These are phyloP conservation scores for Epizoanthus rinbou DNA, from an alignment of 92 coral and sea anemone genomes.

Conservation along the genomic window DNA sequence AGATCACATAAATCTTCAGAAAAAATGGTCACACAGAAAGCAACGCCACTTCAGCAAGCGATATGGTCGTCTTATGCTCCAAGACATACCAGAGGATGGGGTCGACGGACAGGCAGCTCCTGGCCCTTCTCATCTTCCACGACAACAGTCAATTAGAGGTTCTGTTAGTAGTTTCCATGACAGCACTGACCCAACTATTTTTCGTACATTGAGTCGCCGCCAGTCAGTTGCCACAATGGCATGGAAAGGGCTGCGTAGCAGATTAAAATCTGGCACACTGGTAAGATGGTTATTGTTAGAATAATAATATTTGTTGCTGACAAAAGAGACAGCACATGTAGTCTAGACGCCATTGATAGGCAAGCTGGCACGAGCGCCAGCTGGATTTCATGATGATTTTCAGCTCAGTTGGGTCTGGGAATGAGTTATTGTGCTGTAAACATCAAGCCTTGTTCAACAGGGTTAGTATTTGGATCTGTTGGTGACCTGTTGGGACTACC, in stretches of 20 bases:
- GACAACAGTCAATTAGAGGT: conserved; percentile 23
- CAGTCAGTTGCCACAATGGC: conserved; percentile 97
- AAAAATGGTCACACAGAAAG: conserved; percentile 88
- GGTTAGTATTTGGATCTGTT: no score
- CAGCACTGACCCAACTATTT: conserved; percentile 66
- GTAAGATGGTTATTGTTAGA: conserved; percentile 18
- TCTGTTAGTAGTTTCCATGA: conserved; percentile 39
- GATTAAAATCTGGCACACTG: conserved; percentile 54
- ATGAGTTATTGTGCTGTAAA: no score
- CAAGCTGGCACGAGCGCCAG: no score
- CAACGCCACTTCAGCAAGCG: conserved; percentile 86
- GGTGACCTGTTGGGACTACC: no score
- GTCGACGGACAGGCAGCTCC: conserved; percentile 56
- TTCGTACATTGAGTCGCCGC: conserved; percentile 83
- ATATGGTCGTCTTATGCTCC: conserved; percentile 72
- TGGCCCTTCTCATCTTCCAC: conserved; percentile 13
- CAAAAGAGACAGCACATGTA: no score
- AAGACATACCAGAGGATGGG: conserved; percentile 57
- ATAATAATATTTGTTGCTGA: no score
- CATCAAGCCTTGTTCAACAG: no score
- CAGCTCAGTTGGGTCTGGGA: no score
- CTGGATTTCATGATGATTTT: no score
- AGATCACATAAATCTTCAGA: conserved; percentile 64
- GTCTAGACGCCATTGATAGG: no score
- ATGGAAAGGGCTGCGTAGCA: conserved; percentile 83